These are phyloP conservation scores for Acanthornis magna DNA, from an alignment of 2,797 vertebrate genomes.

Conservation along the genomic window DNA sequence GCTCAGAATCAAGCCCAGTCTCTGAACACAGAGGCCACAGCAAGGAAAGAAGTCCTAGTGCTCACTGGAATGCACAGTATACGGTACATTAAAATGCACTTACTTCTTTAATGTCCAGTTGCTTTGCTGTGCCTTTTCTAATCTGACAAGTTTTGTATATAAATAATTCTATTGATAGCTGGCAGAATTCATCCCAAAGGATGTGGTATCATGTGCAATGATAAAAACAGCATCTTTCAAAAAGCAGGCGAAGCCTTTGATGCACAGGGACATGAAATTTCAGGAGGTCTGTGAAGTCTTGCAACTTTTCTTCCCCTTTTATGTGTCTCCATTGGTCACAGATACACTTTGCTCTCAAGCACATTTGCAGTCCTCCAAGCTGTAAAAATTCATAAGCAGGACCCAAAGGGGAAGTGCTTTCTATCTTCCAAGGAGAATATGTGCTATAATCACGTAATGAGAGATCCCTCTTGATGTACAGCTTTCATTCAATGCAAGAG, in stretches of 20 bases:
- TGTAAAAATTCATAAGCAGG: slow-evolving; percentile 7
- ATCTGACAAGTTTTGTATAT: background rate
- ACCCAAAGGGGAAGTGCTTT: background rate
- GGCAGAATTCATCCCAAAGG: background rate
- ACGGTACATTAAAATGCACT: background rate
- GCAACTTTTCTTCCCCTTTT: slow-evolving; percentile 7
- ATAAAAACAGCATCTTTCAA: background rate
- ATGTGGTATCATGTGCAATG: accelerated
- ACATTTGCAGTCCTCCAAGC: background rate
- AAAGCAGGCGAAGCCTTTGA: background rate
- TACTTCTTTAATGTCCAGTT: background rate
- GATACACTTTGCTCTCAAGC: background rate
- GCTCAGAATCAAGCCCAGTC: background rate
- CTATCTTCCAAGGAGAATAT: background rate
- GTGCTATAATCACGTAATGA: background rate
- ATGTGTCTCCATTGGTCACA: slow-evolving; percentile 32
- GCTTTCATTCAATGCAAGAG: background rate
- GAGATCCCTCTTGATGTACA: background rate
- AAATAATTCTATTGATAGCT: background rate
- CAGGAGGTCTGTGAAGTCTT: background rate
- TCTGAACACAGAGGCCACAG: background rate
- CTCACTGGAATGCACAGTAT: background rate
- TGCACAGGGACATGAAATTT: background rate
- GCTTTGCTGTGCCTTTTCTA: background rate
- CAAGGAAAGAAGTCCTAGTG: background rate